phyloP scores from a whole-genome alignment of 2,888 invertebrate species.

The Lobophora halterata region DNA sequence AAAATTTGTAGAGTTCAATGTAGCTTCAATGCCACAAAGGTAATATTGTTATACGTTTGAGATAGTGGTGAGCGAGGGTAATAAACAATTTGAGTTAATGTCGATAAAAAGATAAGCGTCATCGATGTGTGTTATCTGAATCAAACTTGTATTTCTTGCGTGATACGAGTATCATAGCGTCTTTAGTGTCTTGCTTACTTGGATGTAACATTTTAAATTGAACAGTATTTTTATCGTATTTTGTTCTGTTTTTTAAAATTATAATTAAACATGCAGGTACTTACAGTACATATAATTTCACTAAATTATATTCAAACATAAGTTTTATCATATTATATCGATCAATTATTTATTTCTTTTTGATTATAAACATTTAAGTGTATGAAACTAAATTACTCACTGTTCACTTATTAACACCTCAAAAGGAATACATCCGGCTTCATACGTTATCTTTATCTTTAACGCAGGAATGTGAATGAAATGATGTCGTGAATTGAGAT shows the following conservation, averaged over 20 bases:
- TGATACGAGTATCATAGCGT: constrained; percentile 15
- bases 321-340: too few relatives aligned
- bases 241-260: constrained; percentile 2
- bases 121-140: constrained; percentile 25
- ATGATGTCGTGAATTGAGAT: constrained; percentile 21
- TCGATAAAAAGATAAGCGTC: constrained; percentile 32
- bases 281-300: too few relatives aligned
- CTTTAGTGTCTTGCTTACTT: constrained; percentile 19
- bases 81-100: constrained; percentile 34
- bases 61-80: constrained; percentile 41
- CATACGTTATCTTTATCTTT: constrained; percentile 1
- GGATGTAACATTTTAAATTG: constrained; percentile 14
- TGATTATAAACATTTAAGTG: neutral
- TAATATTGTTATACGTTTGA: constrained; percentile 40
- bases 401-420: neutral
- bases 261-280: too few relatives aligned
- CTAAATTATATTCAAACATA: too few relatives aligned
- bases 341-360: too few relatives aligned
- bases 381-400: neutral
- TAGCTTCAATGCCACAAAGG: constrained; percentile 35
- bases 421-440: neutral
- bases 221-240: constrained; percentile 11
- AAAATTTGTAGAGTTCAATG: constrained; percentile 43
- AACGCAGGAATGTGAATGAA: constrained; percentile 11
- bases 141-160: constrained; percentile 23